Percentiles rank a stretch among this genome's conserved stretches.
Evolutionary conservation across 2,113 vertebrate species (phyloP).

Genomic region (Solea senegalensis): DNA sequence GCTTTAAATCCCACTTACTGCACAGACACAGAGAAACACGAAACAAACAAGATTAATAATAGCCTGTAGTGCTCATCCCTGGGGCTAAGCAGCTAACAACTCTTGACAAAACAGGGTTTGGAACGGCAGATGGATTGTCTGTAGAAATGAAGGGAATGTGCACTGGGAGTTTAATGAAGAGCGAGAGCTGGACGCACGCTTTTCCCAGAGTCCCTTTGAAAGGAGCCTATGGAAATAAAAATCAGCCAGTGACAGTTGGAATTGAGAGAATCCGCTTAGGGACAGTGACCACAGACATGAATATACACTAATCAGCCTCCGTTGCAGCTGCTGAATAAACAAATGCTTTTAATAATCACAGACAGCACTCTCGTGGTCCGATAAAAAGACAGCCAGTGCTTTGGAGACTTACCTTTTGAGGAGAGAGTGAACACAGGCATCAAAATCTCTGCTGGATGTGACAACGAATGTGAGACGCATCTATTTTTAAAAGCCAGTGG

Average conservation of each 20-base stretch:
- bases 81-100: conserved; percentile 75
- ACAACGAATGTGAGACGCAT: conserved; percentile 41
- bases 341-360: conserved; percentile 88
- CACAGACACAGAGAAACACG: conserved; percentile 65
- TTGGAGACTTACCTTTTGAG: conserved; percentile 37
- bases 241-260: conserved; percentile 86
- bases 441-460: conserved; percentile 32
- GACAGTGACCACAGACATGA: conserved; percentile 85
- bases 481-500: conserved; percentile 22
- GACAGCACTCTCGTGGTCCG: conserved; percentile 91
- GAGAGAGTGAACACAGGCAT: conserved; percentile 32
- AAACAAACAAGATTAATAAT: conserved; percentile 81
- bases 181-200: conserved; percentile 69
- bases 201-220: conserved; percentile 74
- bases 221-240: conserved; percentile 85
- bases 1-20: conserved; percentile 62
- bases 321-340: conserved; percentile 77
- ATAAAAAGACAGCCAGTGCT: conserved; percentile 48
- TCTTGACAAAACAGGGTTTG: conserved; percentile 83
- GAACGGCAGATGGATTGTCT: conserved; percentile 81
- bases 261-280: conserved; percentile 87
- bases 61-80: conserved; percentile 68
- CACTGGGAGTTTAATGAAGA: conserved; percentile 80
- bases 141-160: conserved; percentile 80
- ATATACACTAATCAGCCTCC: conserved; percentile 90